Evolutionary conservation across 2,888 invertebrate genomes (phyloP).

Genomic region (Pyrrhia umbra): DNA sequence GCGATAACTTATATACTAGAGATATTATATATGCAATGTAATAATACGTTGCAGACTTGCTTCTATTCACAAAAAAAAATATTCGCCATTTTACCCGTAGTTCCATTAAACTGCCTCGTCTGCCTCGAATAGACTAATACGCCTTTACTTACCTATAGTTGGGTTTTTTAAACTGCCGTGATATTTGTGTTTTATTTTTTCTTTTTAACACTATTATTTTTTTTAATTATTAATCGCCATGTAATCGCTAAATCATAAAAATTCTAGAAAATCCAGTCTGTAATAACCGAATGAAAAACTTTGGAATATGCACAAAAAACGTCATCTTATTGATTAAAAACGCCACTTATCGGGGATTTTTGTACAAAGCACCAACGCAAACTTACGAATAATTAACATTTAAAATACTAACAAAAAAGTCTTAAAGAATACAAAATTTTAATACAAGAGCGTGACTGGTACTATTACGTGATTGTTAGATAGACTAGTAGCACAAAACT

Average conservation of each 20-base stretch:
- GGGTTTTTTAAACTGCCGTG: no score
- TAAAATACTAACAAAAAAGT: constrained; percentile 1
- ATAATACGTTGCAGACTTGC: not conserved
- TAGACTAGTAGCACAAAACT: constrained; percentile 12
- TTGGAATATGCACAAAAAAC: not conserved
- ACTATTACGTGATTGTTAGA: constrained; percentile 11
- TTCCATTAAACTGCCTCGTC: no score
- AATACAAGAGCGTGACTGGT: constrained; percentile 7
- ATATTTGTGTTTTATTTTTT: no score
- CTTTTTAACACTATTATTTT: no score
- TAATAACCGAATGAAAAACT: not conserved
- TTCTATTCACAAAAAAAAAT: not conserved
- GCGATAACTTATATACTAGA: not conserved
- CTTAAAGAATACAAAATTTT: constrained; percentile 1
- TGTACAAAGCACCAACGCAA: not conserved
- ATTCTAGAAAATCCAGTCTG: not conserved
- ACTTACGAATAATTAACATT: not conserved
- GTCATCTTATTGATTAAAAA: not conserved
- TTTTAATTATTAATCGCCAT: no score
- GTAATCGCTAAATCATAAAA: not conserved
- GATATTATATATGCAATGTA: not conserved
- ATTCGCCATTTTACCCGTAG: not conserved
- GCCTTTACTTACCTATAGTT: no score
- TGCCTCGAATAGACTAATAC: no score
- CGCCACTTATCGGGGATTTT: constrained; percentile 4